Evolutionary conservation across 2,113 vertebrate species (phyloP), one percentile per base, ranked within the genome.

Genomic region (Notothenia rossii): DNA sequence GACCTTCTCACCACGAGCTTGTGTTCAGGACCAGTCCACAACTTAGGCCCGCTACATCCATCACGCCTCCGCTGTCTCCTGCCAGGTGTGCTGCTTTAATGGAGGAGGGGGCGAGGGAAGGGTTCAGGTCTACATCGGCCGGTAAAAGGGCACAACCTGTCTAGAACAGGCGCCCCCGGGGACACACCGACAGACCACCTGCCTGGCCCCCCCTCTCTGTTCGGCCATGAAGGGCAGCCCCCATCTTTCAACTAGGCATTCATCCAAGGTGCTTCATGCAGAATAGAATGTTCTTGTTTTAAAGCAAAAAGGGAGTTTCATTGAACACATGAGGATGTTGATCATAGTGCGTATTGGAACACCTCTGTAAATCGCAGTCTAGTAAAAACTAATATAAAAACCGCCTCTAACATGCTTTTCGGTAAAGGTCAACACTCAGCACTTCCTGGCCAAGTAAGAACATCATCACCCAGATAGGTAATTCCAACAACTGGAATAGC

Each of bases 41-140:
- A 69, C 17, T 53, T 51, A 67, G 25, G 43, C 58, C 61, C 2
- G 59, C 66, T 64, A 14, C 66, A 78, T 84, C 63, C 66, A 66
- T 86, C 77, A 77, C 22, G 18, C 48, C 61, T 72, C 18, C 0
- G 2, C 58, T 51, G 58, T 81, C 68, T 74, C 36, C 53, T 64
- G 25, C 75, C 33, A 78, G 75, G 49, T 89, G 64, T 72, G 40
- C 55, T 0, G 8, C 8, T 86, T 84, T 56, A 61, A 86, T 72
- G 60, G 15, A 29, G 18, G 46, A 51, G 15, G 50, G 2, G 0
- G 10, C 17, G 0, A 72, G 62, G 70, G 40, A 83, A 64, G n/a
- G 36, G 45, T 55, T 67, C 14, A 48, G 72, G 66, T 29, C 60
- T 59, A 67, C 71, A 70, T 58, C 45, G 50, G 55, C 63, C 45